Evolutionary conservation across 2,888 invertebrate genomes (phyloP).

Genomic region (Griposia aprilina): DNA sequence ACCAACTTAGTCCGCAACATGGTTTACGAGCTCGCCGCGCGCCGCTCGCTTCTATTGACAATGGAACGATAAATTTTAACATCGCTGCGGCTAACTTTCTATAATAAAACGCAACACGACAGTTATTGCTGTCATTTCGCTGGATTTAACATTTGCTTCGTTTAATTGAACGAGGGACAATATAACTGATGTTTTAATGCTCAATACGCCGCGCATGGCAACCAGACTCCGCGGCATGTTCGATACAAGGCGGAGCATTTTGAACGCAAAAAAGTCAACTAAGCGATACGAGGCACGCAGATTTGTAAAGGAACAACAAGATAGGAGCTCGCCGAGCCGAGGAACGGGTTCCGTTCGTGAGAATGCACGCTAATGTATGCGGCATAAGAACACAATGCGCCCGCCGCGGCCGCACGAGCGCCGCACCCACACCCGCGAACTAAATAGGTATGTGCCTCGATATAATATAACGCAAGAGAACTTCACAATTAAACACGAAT

Average conservation of each 20-base stretch:
- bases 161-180: slow-evolving; percentile 60
- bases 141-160: slow-evolving; percentile 64
- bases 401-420: slow-evolving; percentile 67
- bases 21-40: slow-evolving; percentile 52
- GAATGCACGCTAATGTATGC: slow-evolving; percentile 85
- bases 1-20: slow-evolving; percentile 57
- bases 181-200: slow-evolving; percentile 61
- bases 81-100: slow-evolving; percentile 67
- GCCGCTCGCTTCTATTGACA: slow-evolving; percentile 64
- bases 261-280: slow-evolving; percentile 82
- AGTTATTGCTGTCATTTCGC: slow-evolving; percentile 67
- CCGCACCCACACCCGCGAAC: slow-evolving; percentile 72
- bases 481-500: slow-evolving; percentile 57
- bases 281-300: slow-evolving; percentile 82
- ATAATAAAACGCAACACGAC: slow-evolving; percentile 71
- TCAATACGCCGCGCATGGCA: slow-evolving; percentile 65
- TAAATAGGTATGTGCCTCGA: slow-evolving; percentile 76
- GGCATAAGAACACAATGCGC: slow-evolving; percentile 80
- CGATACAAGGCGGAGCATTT: slow-evolving; percentile 80
- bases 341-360: slow-evolving; percentile 84
- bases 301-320: slow-evolving; percentile 85
- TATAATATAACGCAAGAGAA: slow-evolving; percentile 31
- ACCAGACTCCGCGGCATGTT: slow-evolving; percentile 74
- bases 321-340: slow-evolving; percentile 73
- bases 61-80: slow-evolving; percentile 74